Percentiles rank a stretch among this genome's conserved stretches.
These are phyloP conservation scores for Drosophila kepulauana DNA, from an alignment of 1,140 invertebrate species.

Conservation along the genomic window DNA sequence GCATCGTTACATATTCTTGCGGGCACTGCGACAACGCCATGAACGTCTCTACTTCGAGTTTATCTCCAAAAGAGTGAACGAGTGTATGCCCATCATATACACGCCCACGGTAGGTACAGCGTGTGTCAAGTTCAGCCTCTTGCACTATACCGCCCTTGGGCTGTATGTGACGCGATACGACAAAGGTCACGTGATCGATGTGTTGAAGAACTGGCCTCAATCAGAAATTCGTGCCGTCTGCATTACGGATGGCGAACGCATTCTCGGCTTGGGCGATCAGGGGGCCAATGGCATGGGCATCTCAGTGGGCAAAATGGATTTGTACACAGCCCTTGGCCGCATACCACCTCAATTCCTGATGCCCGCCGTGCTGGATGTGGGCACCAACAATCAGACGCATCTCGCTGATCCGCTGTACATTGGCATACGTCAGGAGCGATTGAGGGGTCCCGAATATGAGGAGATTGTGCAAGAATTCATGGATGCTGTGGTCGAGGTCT, in stretches of 20 bases:
- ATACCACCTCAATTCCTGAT: conserved; percentile 96
- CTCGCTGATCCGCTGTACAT: conserved; percentile 97
- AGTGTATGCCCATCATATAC: conserved; percentile 91
- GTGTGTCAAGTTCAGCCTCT: conserved; percentile 85
- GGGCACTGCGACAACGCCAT: conserved; percentile 93
- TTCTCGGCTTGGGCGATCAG: conserved; percentile 96
- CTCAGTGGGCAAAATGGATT: conserved; percentile 96
- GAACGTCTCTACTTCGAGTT: conserved; percentile 98
- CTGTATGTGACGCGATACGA: conserved; percentile 98
- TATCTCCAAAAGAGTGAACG: conserved; percentile 93
- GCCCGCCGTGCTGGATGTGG: conserved; percentile 96
- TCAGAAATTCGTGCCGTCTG: conserved; percentile 94
- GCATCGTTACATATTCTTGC: conserved; percentile 93
- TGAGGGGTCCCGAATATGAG: conserved; percentile 95
- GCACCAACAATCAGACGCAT: conserved; percentile 93
- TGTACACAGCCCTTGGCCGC: conserved; percentile 96
- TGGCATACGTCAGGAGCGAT: conserved; percentile 93
- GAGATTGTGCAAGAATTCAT: conserved; percentile 99
- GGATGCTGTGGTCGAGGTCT: conserved; percentile 94
- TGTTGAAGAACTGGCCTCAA: conserved; percentile 86
- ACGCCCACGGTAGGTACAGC: conserved; percentile 90
- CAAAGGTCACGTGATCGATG: conserved; percentile 94
- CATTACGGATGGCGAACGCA: conserved; percentile 98
- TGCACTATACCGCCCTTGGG: conserved; percentile 88
- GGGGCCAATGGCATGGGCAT: conserved; percentile 99